Base-by-base conservation (phyloP, 2,888 invertebrate species). In the Rhamnusium bicolor region DNA sequence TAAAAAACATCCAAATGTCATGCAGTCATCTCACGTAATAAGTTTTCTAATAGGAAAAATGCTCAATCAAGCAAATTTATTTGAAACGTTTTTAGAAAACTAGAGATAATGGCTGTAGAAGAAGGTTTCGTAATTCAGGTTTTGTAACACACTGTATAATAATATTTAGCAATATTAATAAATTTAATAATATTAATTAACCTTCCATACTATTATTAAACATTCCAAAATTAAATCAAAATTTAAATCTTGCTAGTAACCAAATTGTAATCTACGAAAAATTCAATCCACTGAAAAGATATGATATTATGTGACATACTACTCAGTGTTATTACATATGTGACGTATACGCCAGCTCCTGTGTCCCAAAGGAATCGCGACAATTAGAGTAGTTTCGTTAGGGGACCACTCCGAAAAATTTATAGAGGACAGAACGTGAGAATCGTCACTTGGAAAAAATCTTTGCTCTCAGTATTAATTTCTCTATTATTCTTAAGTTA, bases 341-440 rank as follows among this genome's bases (percentile, higher is more conserved):
- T 56, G 67, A 67, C 67, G 61, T 46, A 18, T 47, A 67, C 56
- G 32, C 32, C 46, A 32, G 32, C 32, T 19, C 7, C 21, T 19
- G 12, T 18, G 3, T 67, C 67, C 67, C 67, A 21, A 21, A 46
- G 67, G 67, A 67, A 19, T 32, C 3, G 67, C 19, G 14, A 46
- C 76, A 80, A 80, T 80, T 80, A 77, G 73, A 71, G 60, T 65
- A 58, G 75, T 62, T 72, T 79, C 76, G 77, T 75, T 77, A 51
- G 71, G 79, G 80, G 80, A 79, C 74, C 79, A 74, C 79, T 81
- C 74, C 72, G 54, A 69, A 75, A 78, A 79, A 80, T 82, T 80
- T 80, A 80, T 78, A 70, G 66, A 79, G 75, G 74, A 73, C 78
- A 73, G 76, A 62, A 80, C 80, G 80, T 82, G 82, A 79, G 81